These are phyloP conservation scores for Rhinoraja longicauda DNA, from an alignment of 2,797 vertebrate genomes.

Conservation along the genomic window DNA sequence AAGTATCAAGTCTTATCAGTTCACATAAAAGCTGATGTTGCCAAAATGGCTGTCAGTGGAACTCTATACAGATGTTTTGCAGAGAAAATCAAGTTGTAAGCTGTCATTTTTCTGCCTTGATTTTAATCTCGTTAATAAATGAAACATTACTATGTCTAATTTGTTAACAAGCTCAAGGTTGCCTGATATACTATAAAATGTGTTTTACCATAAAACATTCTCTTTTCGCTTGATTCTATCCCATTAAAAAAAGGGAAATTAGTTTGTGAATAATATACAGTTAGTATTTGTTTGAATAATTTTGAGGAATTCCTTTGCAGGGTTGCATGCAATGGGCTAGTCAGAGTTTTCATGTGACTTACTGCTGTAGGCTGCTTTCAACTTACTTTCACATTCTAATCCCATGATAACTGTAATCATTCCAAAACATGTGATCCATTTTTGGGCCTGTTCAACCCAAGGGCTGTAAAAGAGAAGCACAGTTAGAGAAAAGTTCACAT, in stretches of 20 bases:
- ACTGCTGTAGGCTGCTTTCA: neutral
- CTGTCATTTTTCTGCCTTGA: neutral
- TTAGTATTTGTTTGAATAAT: constrained; percentile 17
- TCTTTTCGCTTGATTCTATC: neutral
- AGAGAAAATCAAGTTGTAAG: neutral
- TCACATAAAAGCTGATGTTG: neutral
- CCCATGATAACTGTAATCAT: neutral
- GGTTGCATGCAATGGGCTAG: neutral
- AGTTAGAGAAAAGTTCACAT: neutral
- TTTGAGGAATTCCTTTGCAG: neutral
- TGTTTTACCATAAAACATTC: neutral
- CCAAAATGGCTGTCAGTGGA: neutral
- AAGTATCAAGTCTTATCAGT: neutral
- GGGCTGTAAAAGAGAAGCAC: neutral
- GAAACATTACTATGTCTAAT: neutral
- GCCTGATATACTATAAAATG: neutral
- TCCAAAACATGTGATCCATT: neutral
- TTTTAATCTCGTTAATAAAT: neutral
- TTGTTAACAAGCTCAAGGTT: neutral
- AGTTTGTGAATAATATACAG: neutral
- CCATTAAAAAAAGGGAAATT: neutral
- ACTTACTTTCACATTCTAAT: neutral
- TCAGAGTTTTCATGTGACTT: neutral
- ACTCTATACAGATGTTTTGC: neutral
- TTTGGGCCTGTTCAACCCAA: neutral